Evolutionary conservation across 30 jellyfish, hydroid and myxozoan species (phyloP).

Genomic region (Hydractinia symbiolongicarpus): DNA sequence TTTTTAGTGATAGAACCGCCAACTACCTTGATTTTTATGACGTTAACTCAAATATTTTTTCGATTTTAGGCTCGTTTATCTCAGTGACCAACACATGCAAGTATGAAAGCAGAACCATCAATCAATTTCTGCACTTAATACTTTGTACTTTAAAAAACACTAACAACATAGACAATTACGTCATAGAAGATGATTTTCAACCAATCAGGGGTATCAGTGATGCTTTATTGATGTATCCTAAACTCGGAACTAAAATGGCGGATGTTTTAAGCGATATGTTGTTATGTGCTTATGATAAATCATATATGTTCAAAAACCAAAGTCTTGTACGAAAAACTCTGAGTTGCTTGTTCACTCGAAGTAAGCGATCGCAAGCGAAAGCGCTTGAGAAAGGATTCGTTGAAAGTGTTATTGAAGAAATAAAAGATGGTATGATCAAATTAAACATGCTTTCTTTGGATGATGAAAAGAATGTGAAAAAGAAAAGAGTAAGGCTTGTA

Average conservation of each 20-base stretch:
- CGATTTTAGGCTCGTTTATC: no score
- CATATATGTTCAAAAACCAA: not conserved
- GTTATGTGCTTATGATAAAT: not conserved
- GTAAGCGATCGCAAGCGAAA: slow-evolving; percentile 22
- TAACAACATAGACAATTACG: no score
- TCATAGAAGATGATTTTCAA: no score
- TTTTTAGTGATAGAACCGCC: no score
- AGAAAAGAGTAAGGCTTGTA: not conserved
- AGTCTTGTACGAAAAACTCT: not conserved
- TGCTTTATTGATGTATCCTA: no score
- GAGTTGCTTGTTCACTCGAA: slow-evolving; percentile 18
- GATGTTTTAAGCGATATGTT: slow-evolving; percentile 9
- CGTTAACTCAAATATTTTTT: no score
- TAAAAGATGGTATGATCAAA: slow-evolving; percentile 59
- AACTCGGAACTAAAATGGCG: not conserved
- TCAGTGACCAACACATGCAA: no score
- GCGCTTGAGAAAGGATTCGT: slow-evolving; percentile 58
- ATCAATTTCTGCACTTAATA: no score
- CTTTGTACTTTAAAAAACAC: no score
- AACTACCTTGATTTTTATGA: no score
- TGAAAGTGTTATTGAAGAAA: slow-evolving; percentile 54
- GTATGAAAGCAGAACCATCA: no score
- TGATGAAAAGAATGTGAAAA: not conserved
- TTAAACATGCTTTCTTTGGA: slow-evolving; percentile 27
- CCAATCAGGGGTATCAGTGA: no score